These are phyloP conservation scores for Leptodactylus fallax DNA, from an alignment of 2,797 vertebrate species.

Conservation along the genomic window DNA sequence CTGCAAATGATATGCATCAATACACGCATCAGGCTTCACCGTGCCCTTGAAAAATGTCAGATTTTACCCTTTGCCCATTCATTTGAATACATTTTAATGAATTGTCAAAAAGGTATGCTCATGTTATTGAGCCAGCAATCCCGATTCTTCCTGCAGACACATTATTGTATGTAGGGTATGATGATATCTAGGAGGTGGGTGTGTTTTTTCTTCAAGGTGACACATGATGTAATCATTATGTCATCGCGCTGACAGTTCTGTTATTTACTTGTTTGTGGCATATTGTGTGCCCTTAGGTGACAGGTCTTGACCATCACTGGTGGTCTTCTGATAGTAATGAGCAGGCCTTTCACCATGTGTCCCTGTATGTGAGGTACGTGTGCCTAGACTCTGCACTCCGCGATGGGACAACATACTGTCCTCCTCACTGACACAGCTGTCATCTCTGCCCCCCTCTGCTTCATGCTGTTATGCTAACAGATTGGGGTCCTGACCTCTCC, in stretches of 20 bases:
- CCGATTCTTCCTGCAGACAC: no score
- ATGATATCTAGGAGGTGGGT: background rate
- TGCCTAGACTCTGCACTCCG: background rate
- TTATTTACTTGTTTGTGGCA: background rate
- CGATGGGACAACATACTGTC: conserved; percentile 42
- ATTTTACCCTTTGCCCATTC: background rate
- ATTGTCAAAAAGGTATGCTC: background rate
- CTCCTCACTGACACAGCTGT: conserved; percentile 47
- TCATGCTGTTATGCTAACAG: conserved; percentile 39
- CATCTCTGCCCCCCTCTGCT: conserved; percentile 14
- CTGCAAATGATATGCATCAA: background rate
- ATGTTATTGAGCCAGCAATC: background rate
- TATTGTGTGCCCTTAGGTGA: background rate
- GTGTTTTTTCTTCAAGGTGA: background rate
- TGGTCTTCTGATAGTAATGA: background rate
- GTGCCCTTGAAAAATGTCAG: conserved; percentile 3
- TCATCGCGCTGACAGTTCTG: background rate
- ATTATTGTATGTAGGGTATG: background rate
- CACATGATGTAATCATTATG: background rate
- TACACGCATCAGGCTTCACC: background rate
- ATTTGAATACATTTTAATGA: conserved; percentile 15
- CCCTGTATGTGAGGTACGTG: conserved; percentile 28
- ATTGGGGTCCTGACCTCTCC: conserved; percentile 57
- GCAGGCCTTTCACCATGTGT: conserved; percentile 25
- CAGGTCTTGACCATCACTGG: background rate